Evolutionary conservation across 1,140 invertebrate species (phyloP).

Genomic region (Chironomus tepperi): DNA sequence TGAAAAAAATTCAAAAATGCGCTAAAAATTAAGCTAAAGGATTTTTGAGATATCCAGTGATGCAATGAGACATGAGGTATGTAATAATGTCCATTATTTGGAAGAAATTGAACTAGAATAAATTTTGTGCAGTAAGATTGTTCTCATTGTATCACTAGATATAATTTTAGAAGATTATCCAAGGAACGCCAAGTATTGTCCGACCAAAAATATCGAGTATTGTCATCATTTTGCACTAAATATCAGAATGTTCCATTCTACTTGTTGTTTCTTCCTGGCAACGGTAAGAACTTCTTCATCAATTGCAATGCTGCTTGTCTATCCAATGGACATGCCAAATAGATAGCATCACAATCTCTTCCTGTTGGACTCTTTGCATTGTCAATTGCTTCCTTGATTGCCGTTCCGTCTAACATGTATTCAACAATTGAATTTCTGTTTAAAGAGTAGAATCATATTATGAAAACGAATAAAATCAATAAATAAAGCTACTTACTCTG

Average conservation of each 20-base stretch:
- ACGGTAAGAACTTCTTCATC: slow-evolving; percentile 48
- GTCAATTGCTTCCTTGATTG: slow-evolving; percentile 63
- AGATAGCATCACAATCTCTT: slow-evolving; percentile 49
- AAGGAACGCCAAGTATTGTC: too few relatives aligned
- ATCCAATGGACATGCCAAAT: slow-evolving; percentile 53
- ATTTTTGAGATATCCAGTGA: too few relatives aligned
- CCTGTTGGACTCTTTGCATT: slow-evolving; percentile 49
- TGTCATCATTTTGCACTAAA: too few relatives aligned
- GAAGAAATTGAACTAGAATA: too few relatives aligned
- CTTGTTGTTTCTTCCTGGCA: slow-evolving; percentile 4
- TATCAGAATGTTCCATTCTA: background rate
- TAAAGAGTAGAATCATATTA: slow-evolving; percentile 31
- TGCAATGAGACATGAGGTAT: too few relatives aligned
- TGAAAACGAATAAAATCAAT: background rate
- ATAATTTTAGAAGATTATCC: too few relatives aligned
- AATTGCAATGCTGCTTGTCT: slow-evolving; percentile 53
- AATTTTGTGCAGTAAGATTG: too few relatives aligned
- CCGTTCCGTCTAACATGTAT: slow-evolving; percentile 63
- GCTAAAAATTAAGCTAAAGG: too few relatives aligned
- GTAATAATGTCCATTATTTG: too few relatives aligned
- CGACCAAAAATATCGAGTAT: too few relatives aligned
- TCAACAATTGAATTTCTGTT: slow-evolving; percentile 58
- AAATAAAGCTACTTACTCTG: slow-evolving; percentile 43
- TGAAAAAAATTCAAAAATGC: too few relatives aligned
- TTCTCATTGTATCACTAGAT: too few relatives aligned